These are phyloP conservation scores for Cyprinodon brontotheroides DNA, from an alignment of 2,113 vertebrate genomes.

Conservation along the genomic window DNA sequence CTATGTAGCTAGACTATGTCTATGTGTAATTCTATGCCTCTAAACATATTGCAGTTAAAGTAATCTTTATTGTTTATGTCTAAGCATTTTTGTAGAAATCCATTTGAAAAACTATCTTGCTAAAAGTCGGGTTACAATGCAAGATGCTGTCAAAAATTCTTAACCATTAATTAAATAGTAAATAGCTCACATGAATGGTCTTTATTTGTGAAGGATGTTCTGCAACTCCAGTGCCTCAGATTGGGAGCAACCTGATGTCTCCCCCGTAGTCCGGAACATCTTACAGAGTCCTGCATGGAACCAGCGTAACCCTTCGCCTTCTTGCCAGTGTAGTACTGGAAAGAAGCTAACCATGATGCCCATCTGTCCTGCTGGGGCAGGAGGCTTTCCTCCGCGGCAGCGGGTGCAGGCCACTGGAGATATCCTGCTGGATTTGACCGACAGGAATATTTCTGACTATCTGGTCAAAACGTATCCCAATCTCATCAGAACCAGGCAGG, in stretches of 20 bases:
- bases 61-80: background rate
- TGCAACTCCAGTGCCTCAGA: slow-evolving; percentile 79
- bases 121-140: background rate
- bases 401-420: slow-evolving; percentile 85
- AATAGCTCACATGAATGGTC: background rate
- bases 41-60: background rate
- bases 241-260: slow-evolving; percentile 83
- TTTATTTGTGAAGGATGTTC: slow-evolving; percentile 63
- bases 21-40: background rate
- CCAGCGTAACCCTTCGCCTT: slow-evolving; percentile 85
- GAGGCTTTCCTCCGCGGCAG: slow-evolving; percentile 88
- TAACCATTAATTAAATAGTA: background rate
- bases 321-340: slow-evolving; percentile 89
- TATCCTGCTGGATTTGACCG: slow-evolving; percentile 88
- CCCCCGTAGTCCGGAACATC: slow-evolving; percentile 78
- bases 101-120: background rate
- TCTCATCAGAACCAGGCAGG: slow-evolving; percentile 89
- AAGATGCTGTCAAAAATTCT: background rate
- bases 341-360: slow-evolving; percentile 93
- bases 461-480: slow-evolving; percentile 93
- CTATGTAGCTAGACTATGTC: background rate
- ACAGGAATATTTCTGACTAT: slow-evolving; percentile 92
- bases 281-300: slow-evolving; percentile 85
- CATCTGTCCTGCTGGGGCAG: slow-evolving; percentile 88
- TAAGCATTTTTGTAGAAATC: background rate